Percentiles rank a stretch among this genome's conserved stretches.
phyloP scores from a whole-genome alignment of 1,140 invertebrate genomes.

The Meloidogyne exigua region DNA sequence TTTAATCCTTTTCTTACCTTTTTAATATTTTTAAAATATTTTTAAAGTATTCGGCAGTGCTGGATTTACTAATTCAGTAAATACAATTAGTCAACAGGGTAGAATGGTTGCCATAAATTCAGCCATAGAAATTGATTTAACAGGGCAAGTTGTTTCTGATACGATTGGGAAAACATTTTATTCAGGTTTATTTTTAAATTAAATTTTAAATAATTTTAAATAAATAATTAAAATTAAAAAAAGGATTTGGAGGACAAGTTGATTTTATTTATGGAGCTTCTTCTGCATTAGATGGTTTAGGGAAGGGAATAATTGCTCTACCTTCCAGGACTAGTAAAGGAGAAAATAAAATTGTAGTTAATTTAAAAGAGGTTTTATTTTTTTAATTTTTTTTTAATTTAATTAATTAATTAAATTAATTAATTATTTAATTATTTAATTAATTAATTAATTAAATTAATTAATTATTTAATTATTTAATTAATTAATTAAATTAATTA shows the following conservation, averaged over 20 bases:
- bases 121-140: constrained; percentile 83
- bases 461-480: no score
- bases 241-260: constrained; percentile 81
- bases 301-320: constrained; percentile 89
- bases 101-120: constrained; percentile 92
- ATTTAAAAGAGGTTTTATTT: constrained; percentile 70
- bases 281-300: constrained; percentile 79
- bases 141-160: constrained; percentile 85
- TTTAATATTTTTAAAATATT: not conserved
- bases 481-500: no score
- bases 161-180: constrained; percentile 88
- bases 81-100: constrained; percentile 78
- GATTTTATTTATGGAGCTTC: constrained; percentile 92
- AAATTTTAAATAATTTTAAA: not conserved
- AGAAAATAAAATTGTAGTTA: constrained; percentile 83
- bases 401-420: no score
- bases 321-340: constrained; percentile 80
- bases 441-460: no score
- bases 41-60: constrained; percentile 69
- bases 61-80: constrained; percentile 79
- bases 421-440: no score
- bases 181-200: constrained; percentile 71
- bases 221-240: constrained; percentile 14
- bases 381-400: constrained; percentile 1
- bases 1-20: no score